Evolutionary conservation across 2,888 invertebrate genomes (phyloP).

Genomic region (Xestia ashworthii): DNA sequence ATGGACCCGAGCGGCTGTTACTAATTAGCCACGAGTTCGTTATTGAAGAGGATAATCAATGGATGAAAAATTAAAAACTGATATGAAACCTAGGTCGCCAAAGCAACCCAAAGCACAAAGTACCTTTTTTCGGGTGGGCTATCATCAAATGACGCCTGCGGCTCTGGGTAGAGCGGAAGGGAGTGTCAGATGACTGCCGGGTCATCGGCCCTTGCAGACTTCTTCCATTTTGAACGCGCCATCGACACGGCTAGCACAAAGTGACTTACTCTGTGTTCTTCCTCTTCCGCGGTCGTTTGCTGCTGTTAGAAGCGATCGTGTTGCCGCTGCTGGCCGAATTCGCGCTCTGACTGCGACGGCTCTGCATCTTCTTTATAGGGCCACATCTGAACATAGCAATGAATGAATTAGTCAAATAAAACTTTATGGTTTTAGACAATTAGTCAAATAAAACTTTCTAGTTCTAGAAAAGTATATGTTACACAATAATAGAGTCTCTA

Average conservation of each 20-base stretch:
- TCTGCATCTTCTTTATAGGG: constrained; percentile 84
- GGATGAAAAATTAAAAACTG: not conserved
- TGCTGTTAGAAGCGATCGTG: constrained; percentile 87
- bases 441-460: not conserved
- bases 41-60: not conserved
- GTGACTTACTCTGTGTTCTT: constrained; percentile 86
- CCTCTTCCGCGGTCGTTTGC: constrained; percentile 87
- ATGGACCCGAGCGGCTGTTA: no score
- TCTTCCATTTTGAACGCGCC: no score
- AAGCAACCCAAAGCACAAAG: not conserved
- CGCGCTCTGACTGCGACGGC: constrained; percentile 87
- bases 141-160: no score
- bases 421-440: not conserved
- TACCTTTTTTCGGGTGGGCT: no score
- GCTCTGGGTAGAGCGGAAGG: no score
- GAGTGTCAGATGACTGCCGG: no score
- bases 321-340: constrained; percentile 89
- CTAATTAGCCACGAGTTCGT: no score
- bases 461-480: not conserved
- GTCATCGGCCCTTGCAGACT: no score
- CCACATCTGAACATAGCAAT: constrained; percentile 74
- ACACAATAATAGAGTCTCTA: not conserved
- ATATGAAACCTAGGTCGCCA: not conserved
- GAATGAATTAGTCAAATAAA: not conserved
- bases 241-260: no score